Base-by-base conservation (phyloP, 2,797 vertebrate genomes). In the Epinephelus awoara region DNA sequence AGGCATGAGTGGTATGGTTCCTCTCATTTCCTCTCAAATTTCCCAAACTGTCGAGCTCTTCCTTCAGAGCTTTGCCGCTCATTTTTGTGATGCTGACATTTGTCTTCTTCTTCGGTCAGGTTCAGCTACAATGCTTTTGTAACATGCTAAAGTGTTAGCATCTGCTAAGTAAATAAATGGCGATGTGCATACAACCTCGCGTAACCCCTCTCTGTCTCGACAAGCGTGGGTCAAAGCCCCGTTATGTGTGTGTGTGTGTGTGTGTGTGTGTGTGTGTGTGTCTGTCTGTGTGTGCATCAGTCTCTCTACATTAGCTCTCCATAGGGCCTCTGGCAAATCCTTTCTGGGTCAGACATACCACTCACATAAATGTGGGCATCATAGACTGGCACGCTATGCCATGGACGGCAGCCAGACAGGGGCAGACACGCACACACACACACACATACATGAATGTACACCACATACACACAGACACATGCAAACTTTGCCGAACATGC, bases 281-380 rank as follows among this genome's bases (percentile, higher is more conserved):
- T 21, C 67, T 52, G 82, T 50, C 69, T 65, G 78, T 68, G 68
- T 68, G 76, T 65, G 79, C 74, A 83, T 88, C 75, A 67, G 78
- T 82, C 79, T 73, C 56, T 73, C 81, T 86, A 66, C 80, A 84
- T 88, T 78, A 83, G 75, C 80, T 59, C 57, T 77, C 82, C 81
- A 88, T 78, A 67, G 25, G 72, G 89, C 91, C 91, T 84, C 81
- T 29, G 87, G 93, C 88, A 77, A 92, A 86, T 75, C 62, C 56
- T 90, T 93, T 93, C 90, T 94, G 86, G 92, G 91, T 93, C 92
- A 94, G 86, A 92, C 87, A 85, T 58, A 81, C 81, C 85, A 87
- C 84, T 86, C 79, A 69, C 67, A 84, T 79, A 82, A 85, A 91
- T 81, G 82, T 86, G 84, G 78, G 81, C 87, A 88, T 83, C 85